Percentiles rank a stretch among this genome's conserved stretches.
Evolutionary conservation across 2,888 invertebrate genomes (phyloP).

Genomic region (Mesorhabditis belari): DNA sequence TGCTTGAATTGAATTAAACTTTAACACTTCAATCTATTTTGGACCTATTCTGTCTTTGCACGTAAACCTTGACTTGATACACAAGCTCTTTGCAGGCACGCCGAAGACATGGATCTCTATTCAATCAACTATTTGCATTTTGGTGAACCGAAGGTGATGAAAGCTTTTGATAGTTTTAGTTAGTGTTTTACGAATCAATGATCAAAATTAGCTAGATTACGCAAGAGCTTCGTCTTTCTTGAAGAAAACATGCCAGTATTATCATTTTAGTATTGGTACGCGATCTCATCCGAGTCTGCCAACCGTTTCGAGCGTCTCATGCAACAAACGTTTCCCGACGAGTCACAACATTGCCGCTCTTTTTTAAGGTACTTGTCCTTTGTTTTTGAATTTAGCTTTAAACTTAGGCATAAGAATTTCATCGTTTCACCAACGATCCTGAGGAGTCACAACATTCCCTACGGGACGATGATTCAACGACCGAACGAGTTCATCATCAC

Average conservation of each 20-base stretch:
- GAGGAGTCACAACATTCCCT: conserved; percentile 85
- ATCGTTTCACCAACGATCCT: conserved; percentile 91
- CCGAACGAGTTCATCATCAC: conserved; percentile 88
- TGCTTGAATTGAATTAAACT: too few species aligned
- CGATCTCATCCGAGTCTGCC: conserved; percentile 90
- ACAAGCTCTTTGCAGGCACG: too few species aligned
- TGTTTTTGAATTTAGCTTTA: too few species aligned
- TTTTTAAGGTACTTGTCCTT: too few species aligned
- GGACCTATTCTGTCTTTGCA: too few species aligned
- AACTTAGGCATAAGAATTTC: conserved; percentile 92
- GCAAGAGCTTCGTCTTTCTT: too few species aligned
- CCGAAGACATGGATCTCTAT: conserved; percentile 98
- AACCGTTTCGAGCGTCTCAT: conserved; percentile 85
- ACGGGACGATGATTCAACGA: conserved; percentile 65
- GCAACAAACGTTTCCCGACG: conserved; percentile 74
- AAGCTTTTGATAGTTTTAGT: not conserved
- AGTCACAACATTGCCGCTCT: conserved; percentile 68
- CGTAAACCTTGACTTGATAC: too few species aligned
- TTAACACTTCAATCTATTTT: too few species aligned
- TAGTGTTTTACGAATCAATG: too few species aligned
- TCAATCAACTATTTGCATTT: conserved; percentile 97
- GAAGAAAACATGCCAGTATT: not conserved
- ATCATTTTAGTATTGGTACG: conserved; percentile 65
- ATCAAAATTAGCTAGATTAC: too few species aligned
- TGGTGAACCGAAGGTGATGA: conserved; percentile 77